Percentiles rank a stretch among this genome's conserved stretches.
Evolutionary conservation across 2,113 vertebrate species (phyloP).

Genomic region (mouse (Mus musculus)): GRCm39 chr1:81204501-81205000

Average conservation of each 20-base stretch:
- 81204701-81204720: neutral
- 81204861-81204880: neutral
- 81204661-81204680: neutral
- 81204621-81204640: neutral
- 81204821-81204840: neutral
- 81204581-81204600: neutral
- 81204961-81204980: neutral
- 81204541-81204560: neutral
- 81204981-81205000: neutral
- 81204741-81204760: neutral
- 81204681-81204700: neutral
- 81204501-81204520: neutral
- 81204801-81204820: neutral
- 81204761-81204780: neutral
- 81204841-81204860: neutral
- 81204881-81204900: neutral
- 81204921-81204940: neutral
- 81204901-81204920: neutral
- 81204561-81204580: neutral
- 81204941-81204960: neutral
- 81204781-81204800: neutral
- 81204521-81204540: neutral
- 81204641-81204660: neutral
- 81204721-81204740: neutral
- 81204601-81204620: neutral